These are phyloP conservation scores for Dynastes tityus DNA, from an alignment of 2,888 invertebrate genomes.

Conservation along the genomic window DNA sequence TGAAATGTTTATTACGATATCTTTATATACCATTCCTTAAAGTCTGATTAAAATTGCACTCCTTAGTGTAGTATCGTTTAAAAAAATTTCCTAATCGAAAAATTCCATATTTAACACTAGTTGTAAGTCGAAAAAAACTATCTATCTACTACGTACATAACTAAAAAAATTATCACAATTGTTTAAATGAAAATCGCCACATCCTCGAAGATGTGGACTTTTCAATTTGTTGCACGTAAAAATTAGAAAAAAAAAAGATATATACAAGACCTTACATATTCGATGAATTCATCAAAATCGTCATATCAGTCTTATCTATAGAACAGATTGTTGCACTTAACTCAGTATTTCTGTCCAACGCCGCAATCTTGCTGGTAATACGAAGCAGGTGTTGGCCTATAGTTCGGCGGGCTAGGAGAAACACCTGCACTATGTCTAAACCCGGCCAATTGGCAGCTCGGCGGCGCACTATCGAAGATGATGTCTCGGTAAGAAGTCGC, in stretches of 20 bases:
- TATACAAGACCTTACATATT: background rate
- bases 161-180: constrained; percentile 38
- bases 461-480: constrained; percentile 68
- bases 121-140: background rate
- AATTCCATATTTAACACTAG: background rate
- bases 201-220: background rate
- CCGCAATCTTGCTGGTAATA: constrained; percentile 78
- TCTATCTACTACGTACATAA: background rate
- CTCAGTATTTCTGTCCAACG: constrained; percentile 69
- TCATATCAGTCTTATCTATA: constrained; percentile 42
- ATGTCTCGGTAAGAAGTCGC: constrained; percentile 68
- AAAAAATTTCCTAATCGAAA: too few species aligned
- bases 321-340: constrained; percentile 41
- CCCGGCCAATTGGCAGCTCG: constrained; percentile 70
- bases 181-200: constrained; percentile 20
- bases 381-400: constrained; percentile 72
- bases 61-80: too few species aligned
- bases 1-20: background rate
- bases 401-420: constrained; percentile 72
- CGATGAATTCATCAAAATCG: constrained; percentile 13
- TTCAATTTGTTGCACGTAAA: constrained; percentile 23
- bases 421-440: constrained; percentile 71
- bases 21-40: background rate
- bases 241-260: background rate
- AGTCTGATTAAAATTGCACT: too few species aligned